Conservation (phyloP, 2,113 vertebrate species). For the Rhabdomys dilectus region DNA sequence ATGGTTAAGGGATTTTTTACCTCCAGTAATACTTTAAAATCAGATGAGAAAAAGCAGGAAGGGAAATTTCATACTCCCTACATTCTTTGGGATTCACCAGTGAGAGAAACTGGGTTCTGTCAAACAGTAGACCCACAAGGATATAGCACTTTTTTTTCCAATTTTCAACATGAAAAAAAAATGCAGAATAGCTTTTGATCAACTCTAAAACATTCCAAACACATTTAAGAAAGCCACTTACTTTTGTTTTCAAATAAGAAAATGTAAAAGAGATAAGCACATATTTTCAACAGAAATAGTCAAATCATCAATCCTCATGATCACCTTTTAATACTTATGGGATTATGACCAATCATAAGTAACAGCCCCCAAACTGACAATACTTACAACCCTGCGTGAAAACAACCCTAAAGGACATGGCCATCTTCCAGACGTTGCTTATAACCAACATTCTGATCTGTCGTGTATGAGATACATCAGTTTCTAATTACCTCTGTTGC, state of each 20-base stretch:
- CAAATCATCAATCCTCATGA: background rate
- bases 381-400: slow-evolving; percentile 35
- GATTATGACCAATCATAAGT: slow-evolving; percentile 14
- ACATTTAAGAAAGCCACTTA: background rate
- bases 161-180: background rate
- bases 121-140: slow-evolving; percentile 48
- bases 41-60: slow-evolving; percentile 82
- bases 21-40: slow-evolving; percentile 86
- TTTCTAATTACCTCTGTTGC: background rate
- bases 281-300: background rate
- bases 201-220: background rate
- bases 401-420: background rate
- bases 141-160: background rate
- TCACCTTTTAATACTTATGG: slow-evolving; percentile 34
- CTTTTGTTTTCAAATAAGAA: slow-evolving; percentile 27
- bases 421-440: background rate
- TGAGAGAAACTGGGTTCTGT: slow-evolving; percentile 73
- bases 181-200: background rate
- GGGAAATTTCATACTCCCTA: slow-evolving; percentile 84
- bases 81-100: slow-evolving; percentile 70
- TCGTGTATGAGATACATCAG: background rate
- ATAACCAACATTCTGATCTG: background rate
- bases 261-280: background rate
- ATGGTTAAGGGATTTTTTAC: slow-evolving; percentile 84
- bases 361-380: slow-evolving; percentile 17